A percentile compares a stretch with the other conserved stretches of the same genome.
These are phyloP conservation scores for Monochamus saltuarius DNA, from an alignment of 1,140 invertebrate species.

Conservation along the genomic window DNA sequence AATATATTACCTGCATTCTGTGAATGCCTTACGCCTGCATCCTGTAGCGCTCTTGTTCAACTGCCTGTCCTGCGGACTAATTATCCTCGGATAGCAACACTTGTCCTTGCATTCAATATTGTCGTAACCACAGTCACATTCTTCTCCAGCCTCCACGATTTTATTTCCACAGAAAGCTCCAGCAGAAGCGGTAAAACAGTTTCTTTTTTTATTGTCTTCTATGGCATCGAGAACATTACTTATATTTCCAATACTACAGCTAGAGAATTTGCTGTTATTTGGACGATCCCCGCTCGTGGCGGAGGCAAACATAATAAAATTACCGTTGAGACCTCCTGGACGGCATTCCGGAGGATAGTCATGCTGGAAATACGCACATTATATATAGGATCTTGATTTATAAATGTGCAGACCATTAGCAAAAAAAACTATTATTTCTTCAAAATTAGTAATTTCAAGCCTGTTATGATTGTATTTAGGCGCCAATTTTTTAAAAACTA, in stretches of 20 bases:
- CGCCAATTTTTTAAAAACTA: too few relatives aligned
- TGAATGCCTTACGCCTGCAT: conserved; percentile 73
- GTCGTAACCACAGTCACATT: conserved; percentile 98
- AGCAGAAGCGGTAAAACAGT: conserved; percentile 89
- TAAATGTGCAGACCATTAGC: too few relatives aligned
- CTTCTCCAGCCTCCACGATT: conserved; percentile 95
- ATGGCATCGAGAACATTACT: conserved; percentile 91
- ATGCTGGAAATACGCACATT: conserved; percentile 66
- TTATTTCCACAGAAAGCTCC: conserved; percentile 99
- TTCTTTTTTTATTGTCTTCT: conserved; percentile 86
- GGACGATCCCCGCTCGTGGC: conserved; percentile 91
- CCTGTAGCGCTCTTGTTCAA: conserved; percentile 74
- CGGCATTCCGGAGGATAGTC: conserved; percentile 92
- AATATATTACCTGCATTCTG: conserved; percentile 72
- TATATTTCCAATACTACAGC: conserved; percentile 93
- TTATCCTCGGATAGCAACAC: conserved; percentile 89
- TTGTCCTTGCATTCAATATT: conserved; percentile 88
- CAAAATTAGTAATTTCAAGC: too few relatives aligned
- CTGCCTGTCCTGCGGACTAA: conserved; percentile 68
- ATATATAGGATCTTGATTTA: too few relatives aligned
- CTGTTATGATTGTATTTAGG: too few relatives aligned
- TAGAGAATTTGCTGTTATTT: conserved; percentile 94
- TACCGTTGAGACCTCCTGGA: conserved; percentile 83
- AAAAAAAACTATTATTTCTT: too few relatives aligned
- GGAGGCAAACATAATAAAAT: conserved; percentile 97